A percentile compares a stretch with the other conserved stretches of the same genome.
Evolutionary conservation across 2,113 vertebrate genomes (phyloP).

Genomic region (Elephantulus edwardii): DNA sequence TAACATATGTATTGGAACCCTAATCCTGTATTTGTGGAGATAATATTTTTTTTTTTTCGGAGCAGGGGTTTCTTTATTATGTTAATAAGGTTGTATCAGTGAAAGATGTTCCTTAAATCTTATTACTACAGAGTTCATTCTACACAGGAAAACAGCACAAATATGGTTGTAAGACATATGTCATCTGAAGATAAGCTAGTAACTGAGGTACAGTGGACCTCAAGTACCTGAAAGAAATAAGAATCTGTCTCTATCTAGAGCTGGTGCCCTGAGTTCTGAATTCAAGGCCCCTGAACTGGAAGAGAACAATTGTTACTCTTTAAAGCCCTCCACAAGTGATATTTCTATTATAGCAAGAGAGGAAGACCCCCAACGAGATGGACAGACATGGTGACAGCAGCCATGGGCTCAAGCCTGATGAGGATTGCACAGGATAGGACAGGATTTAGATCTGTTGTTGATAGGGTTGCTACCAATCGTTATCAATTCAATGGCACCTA

Average conservation of each 20-base stretch:
- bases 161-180: neutral
- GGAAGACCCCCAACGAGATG: no score
- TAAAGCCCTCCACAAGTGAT: neutral
- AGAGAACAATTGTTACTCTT: neutral
- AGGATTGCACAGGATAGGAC: no score
- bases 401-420: no score
- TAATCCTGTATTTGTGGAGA: no score
- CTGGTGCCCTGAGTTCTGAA: neutral
- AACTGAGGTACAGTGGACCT: neutral
- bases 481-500: no score
- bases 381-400: no score
- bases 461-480: no score
- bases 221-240: neutral
- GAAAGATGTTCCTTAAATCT: neutral
- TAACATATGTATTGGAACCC: no score
- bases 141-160: neutral
- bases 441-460: no score
- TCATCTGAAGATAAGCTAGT: neutral
- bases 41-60: no score
- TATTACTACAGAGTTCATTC: neutral
- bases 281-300: neutral
- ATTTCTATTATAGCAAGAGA: neutral
- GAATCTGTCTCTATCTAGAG: neutral
- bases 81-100: neutral
- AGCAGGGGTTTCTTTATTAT: neutral